Conservation (phyloP, 2,797 vertebrate genomes). For the Lateolabrax maculatus region DNA sequence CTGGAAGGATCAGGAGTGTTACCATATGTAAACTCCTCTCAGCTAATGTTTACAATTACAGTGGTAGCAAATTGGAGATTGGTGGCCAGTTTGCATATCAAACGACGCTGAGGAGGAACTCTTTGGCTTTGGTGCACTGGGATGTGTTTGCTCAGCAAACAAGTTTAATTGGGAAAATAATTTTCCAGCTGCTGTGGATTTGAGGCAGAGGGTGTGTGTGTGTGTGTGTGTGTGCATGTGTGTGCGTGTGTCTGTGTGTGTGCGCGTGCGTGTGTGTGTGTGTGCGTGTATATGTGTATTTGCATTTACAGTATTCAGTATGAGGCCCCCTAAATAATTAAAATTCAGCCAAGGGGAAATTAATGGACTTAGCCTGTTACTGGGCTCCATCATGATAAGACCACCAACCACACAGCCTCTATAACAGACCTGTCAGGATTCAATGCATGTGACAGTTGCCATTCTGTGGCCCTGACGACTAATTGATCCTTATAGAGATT, state of each 20-base stretch:
- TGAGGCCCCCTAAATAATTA: conserved; percentile 68
- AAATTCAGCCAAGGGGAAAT: conserved; percentile 69
- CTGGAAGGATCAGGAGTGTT: conserved; percentile 53
- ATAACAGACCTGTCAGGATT: conserved; percentile 63
- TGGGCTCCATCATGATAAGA: conserved; percentile 56
- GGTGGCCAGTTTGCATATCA: conserved; percentile 72
- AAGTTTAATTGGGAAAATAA: conserved; percentile 81
- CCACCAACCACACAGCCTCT: conserved; percentile 43
- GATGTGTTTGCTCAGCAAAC: conserved; percentile 79
- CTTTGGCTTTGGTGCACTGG: conserved; percentile 54
- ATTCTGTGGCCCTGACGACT: conserved; percentile 39
- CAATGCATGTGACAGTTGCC: conserved; percentile 57
- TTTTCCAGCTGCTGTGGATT: conserved; percentile 76
- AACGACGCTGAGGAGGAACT: conserved; percentile 64
- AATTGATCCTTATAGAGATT: conserved; percentile 69
- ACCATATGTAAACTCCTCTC: conserved; percentile 65
- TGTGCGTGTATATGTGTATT: too few relatives aligned
- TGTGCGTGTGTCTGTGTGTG: too few relatives aligned
- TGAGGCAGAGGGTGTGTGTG: conserved; percentile 32
- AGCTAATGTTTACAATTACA: conserved; percentile 77
- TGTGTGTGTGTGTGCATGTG: conserved; percentile 12
- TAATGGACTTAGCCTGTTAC: conserved; percentile 55
- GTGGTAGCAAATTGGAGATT: conserved; percentile 67
- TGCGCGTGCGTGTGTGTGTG: conserved; percentile 23
- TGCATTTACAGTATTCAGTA: conserved; percentile 61